Evolutionary conservation across 2,113 vertebrate species (phyloP).

Genomic region (Mustela nigripes): DNA sequence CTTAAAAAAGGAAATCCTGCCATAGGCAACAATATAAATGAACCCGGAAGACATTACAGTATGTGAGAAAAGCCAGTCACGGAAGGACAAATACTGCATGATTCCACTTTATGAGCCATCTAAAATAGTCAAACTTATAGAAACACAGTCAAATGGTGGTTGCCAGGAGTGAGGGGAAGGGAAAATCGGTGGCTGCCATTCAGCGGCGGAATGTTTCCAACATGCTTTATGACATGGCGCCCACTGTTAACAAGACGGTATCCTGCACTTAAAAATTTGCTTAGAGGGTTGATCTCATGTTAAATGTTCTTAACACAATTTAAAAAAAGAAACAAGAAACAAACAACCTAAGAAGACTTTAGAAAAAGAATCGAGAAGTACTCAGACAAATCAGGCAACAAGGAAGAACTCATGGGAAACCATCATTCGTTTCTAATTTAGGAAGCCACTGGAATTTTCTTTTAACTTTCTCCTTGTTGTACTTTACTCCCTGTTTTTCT

Average conservation of each 20-base stretch:
- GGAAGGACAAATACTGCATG: background rate
- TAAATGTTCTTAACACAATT: background rate
- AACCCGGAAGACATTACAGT: background rate
- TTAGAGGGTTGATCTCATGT: background rate
- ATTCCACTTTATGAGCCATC: background rate
- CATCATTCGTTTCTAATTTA: slow-evolving; percentile 37
- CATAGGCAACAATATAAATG: background rate
- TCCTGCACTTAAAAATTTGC: background rate
- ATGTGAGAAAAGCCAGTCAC: background rate
- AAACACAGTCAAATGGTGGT: background rate
- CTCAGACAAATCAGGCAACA: background rate
- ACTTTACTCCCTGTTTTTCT: slow-evolving; percentile 19
- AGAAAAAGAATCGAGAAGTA: background rate
- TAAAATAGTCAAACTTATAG: background rate
- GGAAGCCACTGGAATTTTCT: background rate
- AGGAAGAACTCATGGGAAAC: background rate
- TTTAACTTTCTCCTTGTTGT: background rate
- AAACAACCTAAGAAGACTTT: background rate
- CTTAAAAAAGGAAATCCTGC: background rate
- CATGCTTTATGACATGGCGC: background rate
- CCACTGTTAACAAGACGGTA: background rate
- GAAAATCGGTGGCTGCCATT: background rate
- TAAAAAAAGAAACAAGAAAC: background rate
- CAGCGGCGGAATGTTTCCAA: background rate
- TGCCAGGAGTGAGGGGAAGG: background rate